phyloP scores from a whole-genome alignment of 1,140 invertebrate species.

The Chlorops oryzae region DNA sequence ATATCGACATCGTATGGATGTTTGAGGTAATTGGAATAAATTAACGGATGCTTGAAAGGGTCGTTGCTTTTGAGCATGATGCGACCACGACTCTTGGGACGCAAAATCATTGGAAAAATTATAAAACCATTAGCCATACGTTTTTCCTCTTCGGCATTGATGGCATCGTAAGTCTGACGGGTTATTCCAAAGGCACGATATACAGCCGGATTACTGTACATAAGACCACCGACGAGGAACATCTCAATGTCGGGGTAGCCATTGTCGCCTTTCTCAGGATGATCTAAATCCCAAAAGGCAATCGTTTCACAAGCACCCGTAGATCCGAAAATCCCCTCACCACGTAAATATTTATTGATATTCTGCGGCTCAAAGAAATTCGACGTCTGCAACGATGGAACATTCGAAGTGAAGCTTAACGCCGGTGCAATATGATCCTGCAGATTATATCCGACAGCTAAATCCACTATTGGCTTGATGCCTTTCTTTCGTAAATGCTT shows the following conservation, averaged over 20 bases:
- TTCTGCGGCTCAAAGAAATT: conserved; percentile 21
- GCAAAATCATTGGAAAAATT: conserved; percentile 64
- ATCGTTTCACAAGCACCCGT: conserved; percentile 75
- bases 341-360: conserved; percentile 28
- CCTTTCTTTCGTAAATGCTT: conserved; percentile 58
- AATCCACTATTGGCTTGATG: conserved; percentile 62
- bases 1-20: conserved; percentile 58
- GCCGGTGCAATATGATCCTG: conserved; percentile 73
- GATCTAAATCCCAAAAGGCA: conserved; percentile 64
- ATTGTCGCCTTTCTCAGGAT: conserved; percentile 50
- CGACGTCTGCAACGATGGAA: conserved; percentile 30
- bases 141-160: conserved; percentile 50
- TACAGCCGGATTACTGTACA: conserved; percentile 50
- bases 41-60: conserved; percentile 69
- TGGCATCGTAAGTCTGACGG: conserved; percentile 52
- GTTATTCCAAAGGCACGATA: conserved; percentile 52
- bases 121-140: conserved; percentile 53
- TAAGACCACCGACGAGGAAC: conserved; percentile 53
- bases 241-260: conserved; percentile 70
- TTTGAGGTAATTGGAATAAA: conserved; percentile 75
- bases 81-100: conserved; percentile 67
- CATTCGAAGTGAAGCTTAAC: conserved; percentile 59
- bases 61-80: conserved; percentile 62
- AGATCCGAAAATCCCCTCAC: conserved; percentile 62
- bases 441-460: conserved; percentile 71